Evolutionary conservation across 2,113 vertebrate genomes (phyloP).

Genomic region (Neopipo cinnamomea): DNA sequence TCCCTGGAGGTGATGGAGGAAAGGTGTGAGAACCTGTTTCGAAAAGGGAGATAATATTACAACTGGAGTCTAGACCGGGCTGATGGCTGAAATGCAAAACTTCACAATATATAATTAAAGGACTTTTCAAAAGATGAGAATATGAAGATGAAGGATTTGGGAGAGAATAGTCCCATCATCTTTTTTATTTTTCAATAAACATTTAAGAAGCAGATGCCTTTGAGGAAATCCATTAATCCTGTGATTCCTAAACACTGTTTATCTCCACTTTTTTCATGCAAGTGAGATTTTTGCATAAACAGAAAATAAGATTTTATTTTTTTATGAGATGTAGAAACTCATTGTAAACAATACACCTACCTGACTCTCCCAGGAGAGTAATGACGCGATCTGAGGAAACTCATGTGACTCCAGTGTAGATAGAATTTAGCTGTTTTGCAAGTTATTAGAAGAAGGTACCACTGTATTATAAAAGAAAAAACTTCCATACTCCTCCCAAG

Average conservation of each 20-base stretch:
- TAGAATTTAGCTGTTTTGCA: background rate
- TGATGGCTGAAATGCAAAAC: background rate
- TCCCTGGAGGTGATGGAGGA: background rate
- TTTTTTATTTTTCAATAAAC: background rate
- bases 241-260: background rate
- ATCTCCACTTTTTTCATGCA: background rate
- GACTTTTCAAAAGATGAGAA: background rate
- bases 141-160: background rate
- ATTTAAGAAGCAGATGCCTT: background rate
- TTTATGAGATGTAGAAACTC: background rate
- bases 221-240: background rate
- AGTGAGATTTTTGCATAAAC: background rate
- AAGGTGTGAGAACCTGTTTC: background rate
- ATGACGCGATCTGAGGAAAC: background rate
- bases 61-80: background rate
- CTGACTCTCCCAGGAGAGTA: background rate
- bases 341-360: background rate
- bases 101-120: background rate
- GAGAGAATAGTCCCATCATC: background rate
- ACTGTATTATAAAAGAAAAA: background rate
- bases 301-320: background rate
- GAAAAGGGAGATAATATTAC: background rate
- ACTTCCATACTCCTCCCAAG: background rate
- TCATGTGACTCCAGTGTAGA: background rate
- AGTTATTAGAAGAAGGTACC: background rate